phyloP scores from a whole-genome alignment of 2,797 vertebrate species.

The Setipinna tenuifilis region DNA sequence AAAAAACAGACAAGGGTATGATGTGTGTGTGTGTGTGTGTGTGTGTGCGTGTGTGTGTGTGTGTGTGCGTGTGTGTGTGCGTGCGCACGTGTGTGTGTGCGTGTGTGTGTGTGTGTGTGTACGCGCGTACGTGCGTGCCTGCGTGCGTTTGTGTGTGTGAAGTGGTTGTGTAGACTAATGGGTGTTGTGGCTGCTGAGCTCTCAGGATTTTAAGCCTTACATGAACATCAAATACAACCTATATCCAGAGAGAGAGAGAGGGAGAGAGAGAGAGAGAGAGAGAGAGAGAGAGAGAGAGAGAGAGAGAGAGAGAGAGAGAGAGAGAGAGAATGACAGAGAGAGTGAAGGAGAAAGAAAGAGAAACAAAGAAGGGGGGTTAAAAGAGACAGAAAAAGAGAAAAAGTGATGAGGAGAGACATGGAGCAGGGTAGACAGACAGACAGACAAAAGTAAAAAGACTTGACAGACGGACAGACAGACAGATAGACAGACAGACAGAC shows the following conservation, averaged over 20 bases:
- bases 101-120: no score
- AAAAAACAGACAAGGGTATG: not conserved
- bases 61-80: not conserved
- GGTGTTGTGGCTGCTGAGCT: slow-evolving; percentile 90
- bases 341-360: slow-evolving; percentile 25
- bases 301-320: no score
- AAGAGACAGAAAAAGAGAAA: no score
- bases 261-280: slow-evolving; percentile 28
- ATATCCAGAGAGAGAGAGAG: slow-evolving; percentile 59
- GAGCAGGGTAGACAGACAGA: no score
- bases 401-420: no score
- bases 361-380: not conserved
- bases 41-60: slow-evolving; percentile 26
- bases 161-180: slow-evolving; percentile 79
- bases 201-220: slow-evolving; percentile 86
- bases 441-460: no score
- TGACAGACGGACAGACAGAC: no score
- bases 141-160: slow-evolving; percentile 14
- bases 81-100: no score
- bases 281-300: no score
- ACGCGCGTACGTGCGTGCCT: no score
- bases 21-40: slow-evolving; percentile 26
- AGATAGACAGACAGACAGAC: no score
- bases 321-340: slow-evolving; percentile 50
- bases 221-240: slow-evolving; percentile 95